Evolutionary conservation across 2,888 invertebrate genomes (phyloP).

Genomic region (Actias luna): DNA sequence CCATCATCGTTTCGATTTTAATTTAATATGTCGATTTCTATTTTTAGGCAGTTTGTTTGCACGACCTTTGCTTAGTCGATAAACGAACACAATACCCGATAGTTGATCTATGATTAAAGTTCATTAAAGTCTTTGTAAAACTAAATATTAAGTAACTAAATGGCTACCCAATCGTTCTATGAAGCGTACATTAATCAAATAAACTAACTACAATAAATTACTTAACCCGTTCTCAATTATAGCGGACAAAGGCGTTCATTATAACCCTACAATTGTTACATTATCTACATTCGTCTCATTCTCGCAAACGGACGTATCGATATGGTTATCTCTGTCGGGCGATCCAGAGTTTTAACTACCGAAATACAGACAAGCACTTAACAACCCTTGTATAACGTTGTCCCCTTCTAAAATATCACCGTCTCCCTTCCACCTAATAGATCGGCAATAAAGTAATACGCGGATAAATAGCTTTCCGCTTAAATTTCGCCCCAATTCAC

Average conservation of each 20-base stretch:
- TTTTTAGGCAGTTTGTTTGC: not conserved
- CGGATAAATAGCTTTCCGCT: slow-evolving; percentile 77
- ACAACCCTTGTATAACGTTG: slow-evolving; percentile 57
- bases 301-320: slow-evolving; percentile 26
- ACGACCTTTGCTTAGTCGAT: not conserved
- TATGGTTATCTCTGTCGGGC: slow-evolving; percentile 25
- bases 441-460: slow-evolving; percentile 80
- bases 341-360: slow-evolving; percentile 2
- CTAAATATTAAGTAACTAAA: slow-evolving; percentile 30
- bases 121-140: slow-evolving; percentile 11
- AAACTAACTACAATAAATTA: slow-evolving; percentile 48
- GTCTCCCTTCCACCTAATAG: slow-evolving; percentile 70
- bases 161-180: slow-evolving; percentile 50
- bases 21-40: not conserved
- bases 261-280: slow-evolving; percentile 57
- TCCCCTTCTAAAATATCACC: slow-evolving; percentile 38
- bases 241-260: slow-evolving; percentile 55
- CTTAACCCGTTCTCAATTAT: slow-evolving; percentile 55
- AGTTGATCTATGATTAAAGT: slow-evolving; percentile 25
- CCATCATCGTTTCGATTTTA: not conserved
- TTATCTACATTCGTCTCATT: slow-evolving; percentile 38
- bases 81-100: not conserved
- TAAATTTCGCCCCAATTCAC: slow-evolving; percentile 79
- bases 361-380: slow-evolving; percentile 14
- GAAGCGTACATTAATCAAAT: slow-evolving; percentile 60